These are phyloP conservation scores for Sinopyrophorus schimmeli DNA, from an alignment of 2,888 invertebrate genomes.

Conservation along the genomic window DNA sequence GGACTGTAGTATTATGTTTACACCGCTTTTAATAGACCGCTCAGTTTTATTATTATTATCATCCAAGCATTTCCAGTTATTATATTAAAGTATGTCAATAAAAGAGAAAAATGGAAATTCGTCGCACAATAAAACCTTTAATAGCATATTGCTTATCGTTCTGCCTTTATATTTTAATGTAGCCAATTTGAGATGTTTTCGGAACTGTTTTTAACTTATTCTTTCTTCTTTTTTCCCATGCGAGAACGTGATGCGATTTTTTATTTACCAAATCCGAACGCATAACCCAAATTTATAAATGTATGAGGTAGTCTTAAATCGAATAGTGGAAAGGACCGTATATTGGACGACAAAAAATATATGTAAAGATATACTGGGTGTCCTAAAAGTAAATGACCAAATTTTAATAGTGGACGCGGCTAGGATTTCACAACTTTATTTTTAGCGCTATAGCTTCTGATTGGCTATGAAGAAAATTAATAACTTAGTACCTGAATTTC, in stretches of 20 bases:
- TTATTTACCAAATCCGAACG: too few relatives aligned
- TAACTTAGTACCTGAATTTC: too few relatives aligned
- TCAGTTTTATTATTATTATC: conserved; percentile 27
- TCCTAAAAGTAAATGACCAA: too few relatives aligned
- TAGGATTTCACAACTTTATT: too few relatives aligned
- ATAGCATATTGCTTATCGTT: conserved; percentile 13
- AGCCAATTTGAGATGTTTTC: conserved; percentile 6
- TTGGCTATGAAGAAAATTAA: too few relatives aligned
- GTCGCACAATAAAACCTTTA: conserved; percentile 18
- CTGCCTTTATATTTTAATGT: conserved; percentile 13
- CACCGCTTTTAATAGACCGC: conserved; percentile 28
- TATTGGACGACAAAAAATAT: too few relatives aligned
- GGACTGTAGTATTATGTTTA: conserved; percentile 27
- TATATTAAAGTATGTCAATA: conserved; percentile 26
- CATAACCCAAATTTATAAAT: too few relatives aligned
- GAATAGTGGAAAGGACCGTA: too few relatives aligned
- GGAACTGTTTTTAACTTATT: conserved; percentile 6
- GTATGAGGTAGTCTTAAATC: too few relatives aligned
- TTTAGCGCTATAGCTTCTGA: too few relatives aligned
- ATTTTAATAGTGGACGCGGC: too few relatives aligned
- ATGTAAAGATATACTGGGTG: too few relatives aligned
- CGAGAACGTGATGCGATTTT: conserved; percentile 12
- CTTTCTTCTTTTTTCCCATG: conserved; percentile 1
- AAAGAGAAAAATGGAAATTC: conserved; percentile 25
- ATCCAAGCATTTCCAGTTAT: conserved; percentile 21